These are phyloP conservation scores for Argentina silus DNA, from an alignment of 2,797 vertebrate species.

Conservation along the genomic window DNA sequence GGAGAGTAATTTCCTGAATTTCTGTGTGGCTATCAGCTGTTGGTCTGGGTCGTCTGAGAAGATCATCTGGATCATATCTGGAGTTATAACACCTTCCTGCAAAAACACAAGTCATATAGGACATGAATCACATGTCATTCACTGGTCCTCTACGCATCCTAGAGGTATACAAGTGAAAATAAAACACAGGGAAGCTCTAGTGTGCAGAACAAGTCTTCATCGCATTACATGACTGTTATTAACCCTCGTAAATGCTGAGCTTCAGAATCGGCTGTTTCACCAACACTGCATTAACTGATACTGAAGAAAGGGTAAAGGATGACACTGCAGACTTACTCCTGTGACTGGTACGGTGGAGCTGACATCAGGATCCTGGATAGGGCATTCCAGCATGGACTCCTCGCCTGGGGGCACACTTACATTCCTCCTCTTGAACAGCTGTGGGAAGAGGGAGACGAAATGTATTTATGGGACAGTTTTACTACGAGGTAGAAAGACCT, in stretches of 20 bases:
- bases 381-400: slow-evolving; percentile 89
- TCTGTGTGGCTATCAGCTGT: slow-evolving; percentile 90
- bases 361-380: slow-evolving; percentile 90
- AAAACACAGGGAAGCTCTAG: no score
- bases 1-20: slow-evolving; percentile 91
- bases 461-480: background rate
- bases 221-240: no score
- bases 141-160: background rate
- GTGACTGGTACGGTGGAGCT: slow-evolving; percentile 89
- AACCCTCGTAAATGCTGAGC: no score
- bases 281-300: background rate
- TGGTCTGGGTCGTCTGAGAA: slow-evolving; percentile 90
- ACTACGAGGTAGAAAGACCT: background rate
- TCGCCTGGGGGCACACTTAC: slow-evolving; percentile 84
- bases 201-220: no score
- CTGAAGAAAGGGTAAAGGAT: background rate
- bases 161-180: no score
- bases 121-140: background rate
- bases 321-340: slow-evolving; percentile 73
- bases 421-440: slow-evolving; percentile 92
- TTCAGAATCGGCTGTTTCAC: background rate
- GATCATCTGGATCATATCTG: slow-evolving; percentile 93
- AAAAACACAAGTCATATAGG: slow-evolving; percentile 16
- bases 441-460: background rate
- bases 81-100: slow-evolving; percentile 89